A percentile compares a stretch with the other conserved stretches of the same genome.
Evolutionary conservation across 1,140 invertebrate species (phyloP).

Genomic region (Caerostris extrusa): DNA sequence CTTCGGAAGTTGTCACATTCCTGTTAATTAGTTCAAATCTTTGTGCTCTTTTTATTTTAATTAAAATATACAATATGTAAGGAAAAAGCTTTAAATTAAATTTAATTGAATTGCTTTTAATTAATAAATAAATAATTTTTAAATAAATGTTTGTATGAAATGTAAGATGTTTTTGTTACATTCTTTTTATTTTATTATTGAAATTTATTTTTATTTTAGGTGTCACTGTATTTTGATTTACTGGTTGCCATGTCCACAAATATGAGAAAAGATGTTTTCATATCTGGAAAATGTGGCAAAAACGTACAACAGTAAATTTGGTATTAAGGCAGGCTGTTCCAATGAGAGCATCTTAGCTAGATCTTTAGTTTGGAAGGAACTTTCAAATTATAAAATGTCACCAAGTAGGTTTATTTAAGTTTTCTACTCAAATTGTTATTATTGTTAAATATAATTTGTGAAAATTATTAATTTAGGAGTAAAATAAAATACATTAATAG

Average conservation of each 20-base stretch:
- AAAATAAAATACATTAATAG: no score
- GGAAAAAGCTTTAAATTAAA: no score
- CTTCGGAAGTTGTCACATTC: no score
- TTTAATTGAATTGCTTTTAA: no score
- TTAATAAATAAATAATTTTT: no score
- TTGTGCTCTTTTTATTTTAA: no score
- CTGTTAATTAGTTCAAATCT: no score
- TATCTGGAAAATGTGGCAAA: slow-evolving; percentile 80
- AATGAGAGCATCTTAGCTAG: slow-evolving; percentile 40
- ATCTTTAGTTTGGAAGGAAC: slow-evolving; percentile 80
- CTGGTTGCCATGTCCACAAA: slow-evolving; percentile 82
- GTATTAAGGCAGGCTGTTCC: slow-evolving; percentile 1
- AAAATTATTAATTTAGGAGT: no score
- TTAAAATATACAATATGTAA: no score
- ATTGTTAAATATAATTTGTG: no score
- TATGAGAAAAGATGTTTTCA: slow-evolving; percentile 81
- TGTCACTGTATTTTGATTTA: slow-evolving; percentile 84
- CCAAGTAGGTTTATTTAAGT: slow-evolving; percentile 38
- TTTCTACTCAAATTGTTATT: no score
- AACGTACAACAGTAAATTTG: slow-evolving; percentile 72
- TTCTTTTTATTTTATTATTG: background rate
- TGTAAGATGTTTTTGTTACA: background rate
- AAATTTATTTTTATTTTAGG: slow-evolving; percentile 79
- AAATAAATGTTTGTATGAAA: background rate
- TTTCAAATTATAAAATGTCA: slow-evolving; percentile 77